Evolutionary conservation across 2,113 vertebrate species (phyloP).

Genomic region (Hippocampus abdominalis): DNA sequence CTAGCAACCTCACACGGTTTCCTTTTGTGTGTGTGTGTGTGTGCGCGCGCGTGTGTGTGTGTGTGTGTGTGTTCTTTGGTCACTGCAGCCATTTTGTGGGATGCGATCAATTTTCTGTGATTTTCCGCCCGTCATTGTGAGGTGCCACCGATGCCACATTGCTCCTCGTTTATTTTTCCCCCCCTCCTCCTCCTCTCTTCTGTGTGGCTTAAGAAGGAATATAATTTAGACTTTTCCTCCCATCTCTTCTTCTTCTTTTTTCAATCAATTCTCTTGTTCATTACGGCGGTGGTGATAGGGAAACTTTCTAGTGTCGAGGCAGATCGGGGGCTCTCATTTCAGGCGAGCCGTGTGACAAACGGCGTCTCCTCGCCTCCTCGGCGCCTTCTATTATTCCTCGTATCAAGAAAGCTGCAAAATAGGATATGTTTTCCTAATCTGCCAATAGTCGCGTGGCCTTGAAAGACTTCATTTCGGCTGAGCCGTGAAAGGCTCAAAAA

Average conservation of each 20-base stretch:
- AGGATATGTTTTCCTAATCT: constrained; percentile 71
- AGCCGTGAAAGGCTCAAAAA: constrained; percentile 67
- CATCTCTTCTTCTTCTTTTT: neutral
- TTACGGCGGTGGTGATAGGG: neutral
- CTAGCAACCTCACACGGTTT: neutral
- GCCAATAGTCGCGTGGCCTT: constrained; percentile 52
- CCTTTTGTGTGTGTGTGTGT: neutral
- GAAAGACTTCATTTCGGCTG: constrained; percentile 71
- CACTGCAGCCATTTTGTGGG: constrained; percentile 66
- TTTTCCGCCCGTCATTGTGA: constrained; percentile 55
- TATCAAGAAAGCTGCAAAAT: constrained; percentile 63
- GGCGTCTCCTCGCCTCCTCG: constrained; percentile 52
- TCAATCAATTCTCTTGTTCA: constrained; percentile 7
- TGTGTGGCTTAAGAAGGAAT: constrained; percentile 10
- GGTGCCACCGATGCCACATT: constrained; percentile 23
- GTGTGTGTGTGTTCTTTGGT: constrained; percentile 35
- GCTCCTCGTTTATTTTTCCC: constrained; percentile 13
- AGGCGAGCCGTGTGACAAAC: constrained; percentile 34
- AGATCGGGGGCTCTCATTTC: constrained; percentile 44
- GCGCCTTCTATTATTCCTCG: constrained; percentile 65
- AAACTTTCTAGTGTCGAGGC: neutral
- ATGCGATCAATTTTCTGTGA: constrained; percentile 71
- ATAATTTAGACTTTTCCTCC: constrained; percentile 1
- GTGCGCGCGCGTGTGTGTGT: too few relatives aligned
- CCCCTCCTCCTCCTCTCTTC: constrained; percentile 1